A percentile compares a stretch with the other conserved stretches of the same genome.
Evolutionary conservation across 2,888 invertebrate species (phyloP).

Genomic region (Andrena bucephala): DNA sequence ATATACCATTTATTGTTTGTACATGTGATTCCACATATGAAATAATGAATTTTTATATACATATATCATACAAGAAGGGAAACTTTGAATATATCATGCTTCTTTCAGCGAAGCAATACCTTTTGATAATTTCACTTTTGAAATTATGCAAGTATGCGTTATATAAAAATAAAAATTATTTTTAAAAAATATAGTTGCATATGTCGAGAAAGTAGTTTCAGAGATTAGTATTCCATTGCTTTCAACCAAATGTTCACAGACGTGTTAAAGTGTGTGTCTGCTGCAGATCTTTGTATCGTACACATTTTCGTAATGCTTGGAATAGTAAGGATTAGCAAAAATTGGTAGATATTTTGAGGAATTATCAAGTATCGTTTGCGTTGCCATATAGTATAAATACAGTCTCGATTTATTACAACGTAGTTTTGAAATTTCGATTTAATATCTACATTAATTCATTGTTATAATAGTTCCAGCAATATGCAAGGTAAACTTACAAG

Average conservation of each 20-base stretch:
- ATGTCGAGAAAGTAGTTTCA: constrained; percentile 35
- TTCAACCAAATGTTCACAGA: constrained; percentile 37
- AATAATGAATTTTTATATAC: constrained; percentile 63
- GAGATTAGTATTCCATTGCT: constrained; percentile 34
- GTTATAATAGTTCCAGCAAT: constrained; percentile 1
- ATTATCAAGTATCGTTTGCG: background rate
- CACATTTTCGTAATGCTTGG: constrained; percentile 26
- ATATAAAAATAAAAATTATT: constrained; percentile 70
- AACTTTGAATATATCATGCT: constrained; percentile 19
- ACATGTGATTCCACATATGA: constrained; percentile 61
- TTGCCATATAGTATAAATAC: constrained; percentile 16
- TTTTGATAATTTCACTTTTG: constrained; percentile 17
- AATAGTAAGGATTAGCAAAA: constrained; percentile 26
- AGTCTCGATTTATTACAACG: constrained; percentile 19
- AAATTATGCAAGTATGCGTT: constrained; percentile 51
- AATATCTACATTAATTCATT: constrained; percentile 19
- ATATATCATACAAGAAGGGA: constrained; percentile 61
- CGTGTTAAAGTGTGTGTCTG: constrained; percentile 37
- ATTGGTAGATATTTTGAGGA: constrained; percentile 25
- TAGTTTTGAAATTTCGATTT: constrained; percentile 27
- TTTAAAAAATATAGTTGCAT: constrained; percentile 46
- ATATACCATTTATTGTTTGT: constrained; percentile 60
- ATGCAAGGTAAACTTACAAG: constrained; percentile 25
- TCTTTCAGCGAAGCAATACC: constrained; percentile 6
- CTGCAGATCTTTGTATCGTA: constrained; percentile 36